Percentiles rank a stretch among this genome's conserved stretches.
phyloP scores from a whole-genome alignment of 2,797 vertebrate species.

The Peromyscus nudipes region DNA sequence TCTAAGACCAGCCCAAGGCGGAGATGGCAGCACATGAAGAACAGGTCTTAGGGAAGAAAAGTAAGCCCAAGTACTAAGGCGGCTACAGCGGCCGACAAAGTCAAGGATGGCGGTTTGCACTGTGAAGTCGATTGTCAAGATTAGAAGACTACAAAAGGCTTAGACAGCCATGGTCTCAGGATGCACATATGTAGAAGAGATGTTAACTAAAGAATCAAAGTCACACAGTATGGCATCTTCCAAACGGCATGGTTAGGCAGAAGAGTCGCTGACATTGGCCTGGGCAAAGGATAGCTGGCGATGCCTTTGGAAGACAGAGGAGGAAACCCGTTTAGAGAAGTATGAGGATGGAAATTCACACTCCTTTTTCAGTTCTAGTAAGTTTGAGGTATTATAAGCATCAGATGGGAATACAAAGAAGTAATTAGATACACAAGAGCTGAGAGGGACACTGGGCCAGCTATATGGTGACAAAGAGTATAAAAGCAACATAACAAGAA shows the following conservation, averaged over 20 bases:
- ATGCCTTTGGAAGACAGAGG: not conserved
- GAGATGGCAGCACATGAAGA: not conserved
- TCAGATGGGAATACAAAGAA: not conserved
- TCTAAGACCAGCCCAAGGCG: not conserved
- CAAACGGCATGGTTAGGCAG: not conserved
- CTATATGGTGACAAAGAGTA: not conserved
- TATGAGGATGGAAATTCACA: not conserved
- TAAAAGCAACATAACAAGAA: not conserved
- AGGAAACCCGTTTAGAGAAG: not conserved
- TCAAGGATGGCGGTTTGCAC: not conserved
- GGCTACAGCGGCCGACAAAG: not conserved
- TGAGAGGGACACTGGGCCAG: not conserved
- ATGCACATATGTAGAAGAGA: not conserved
- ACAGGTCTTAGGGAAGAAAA: not conserved
- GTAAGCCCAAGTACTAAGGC: not conserved
- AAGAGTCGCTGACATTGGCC: not conserved
- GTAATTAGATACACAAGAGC: not conserved
- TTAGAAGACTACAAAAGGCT: slow-evolving; percentile 26
- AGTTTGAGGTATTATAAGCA: not conserved
- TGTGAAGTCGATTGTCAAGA: not conserved
- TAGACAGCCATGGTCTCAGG: not conserved
- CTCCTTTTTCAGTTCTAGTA: not conserved
- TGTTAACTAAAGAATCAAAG: not conserved
- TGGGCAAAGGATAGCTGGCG: not conserved
- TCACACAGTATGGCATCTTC: not conserved